Evolutionary conservation across 2,888 invertebrate species (phyloP).

Genomic region (Meteorus cinctellus): DNA sequence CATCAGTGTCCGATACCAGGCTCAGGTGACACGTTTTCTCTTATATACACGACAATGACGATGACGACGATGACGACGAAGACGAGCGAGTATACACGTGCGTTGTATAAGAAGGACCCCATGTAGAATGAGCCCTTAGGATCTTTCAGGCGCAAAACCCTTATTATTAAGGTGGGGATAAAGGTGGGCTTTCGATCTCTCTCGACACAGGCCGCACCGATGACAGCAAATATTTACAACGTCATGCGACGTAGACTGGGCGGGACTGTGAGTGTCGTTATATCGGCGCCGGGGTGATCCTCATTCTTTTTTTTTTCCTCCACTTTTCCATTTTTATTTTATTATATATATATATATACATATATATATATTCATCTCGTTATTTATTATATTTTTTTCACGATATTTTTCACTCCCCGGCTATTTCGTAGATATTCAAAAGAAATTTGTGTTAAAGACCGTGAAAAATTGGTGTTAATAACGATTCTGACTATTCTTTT

Average conservation of each 20-base stretch:
- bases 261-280: slow-evolving; percentile 56
- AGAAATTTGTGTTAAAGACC: too few relatives aligned
- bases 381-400: slow-evolving; percentile 23
- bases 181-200: slow-evolving; percentile 34
- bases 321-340: slow-evolving; percentile 6
- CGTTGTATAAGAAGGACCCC: slow-evolving; percentile 35
- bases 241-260: slow-evolving; percentile 66
- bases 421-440: too few relatives aligned
- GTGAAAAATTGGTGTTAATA: too few relatives aligned
- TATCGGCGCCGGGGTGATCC: slow-evolving; percentile 54
- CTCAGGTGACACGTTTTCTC: slow-evolving; percentile 65
- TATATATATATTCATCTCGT: not conserved
- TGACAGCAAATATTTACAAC: slow-evolving; percentile 72
- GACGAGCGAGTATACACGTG: slow-evolving; percentile 29
- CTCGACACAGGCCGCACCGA: slow-evolving; percentile 56
- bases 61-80: slow-evolving; percentile 10
- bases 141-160: slow-evolving; percentile 53
- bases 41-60: not conserved
- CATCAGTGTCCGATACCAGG: slow-evolving; percentile 71
- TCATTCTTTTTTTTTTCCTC: slow-evolving; percentile 25
- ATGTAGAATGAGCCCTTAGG: slow-evolving; percentile 33
- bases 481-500: too few relatives aligned
- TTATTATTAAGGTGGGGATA: slow-evolving; percentile 60
- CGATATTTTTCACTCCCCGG: not conserved
- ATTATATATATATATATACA: not conserved